These are phyloP conservation scores for Drosophila testacea DNA, from an alignment of 2,888 invertebrate genomes.

Conservation along the genomic window DNA sequence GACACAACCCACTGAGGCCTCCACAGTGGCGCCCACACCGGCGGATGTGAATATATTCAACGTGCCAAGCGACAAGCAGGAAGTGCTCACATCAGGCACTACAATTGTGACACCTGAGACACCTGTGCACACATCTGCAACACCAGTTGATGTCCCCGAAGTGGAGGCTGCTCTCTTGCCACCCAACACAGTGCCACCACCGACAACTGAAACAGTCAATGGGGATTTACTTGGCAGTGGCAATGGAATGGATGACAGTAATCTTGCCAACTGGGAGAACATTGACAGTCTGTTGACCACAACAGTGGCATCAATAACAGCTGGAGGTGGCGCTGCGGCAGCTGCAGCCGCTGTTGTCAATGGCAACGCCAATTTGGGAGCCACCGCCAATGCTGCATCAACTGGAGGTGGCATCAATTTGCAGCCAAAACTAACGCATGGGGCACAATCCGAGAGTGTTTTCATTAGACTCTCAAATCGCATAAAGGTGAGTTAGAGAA, in stretches of 20 bases:
- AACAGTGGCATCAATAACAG: conserved; percentile 67
- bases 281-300: conserved; percentile 82
- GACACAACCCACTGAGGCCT: conserved; percentile 5
- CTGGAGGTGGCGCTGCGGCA: conserved; percentile 57
- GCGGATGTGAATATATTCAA: conserved; percentile 72
- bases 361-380: conserved; percentile 56
- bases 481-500: conserved; percentile 90
- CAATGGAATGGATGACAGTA: conserved; percentile 55
- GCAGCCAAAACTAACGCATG: conserved; percentile 80
- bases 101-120: conserved; percentile 5
- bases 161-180: conserved; percentile 20
- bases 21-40: conserved; percentile 30
- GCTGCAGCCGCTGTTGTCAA: conserved; percentile 70
- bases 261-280: conserved; percentile 80
- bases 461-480: conserved; percentile 97
- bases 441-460: conserved; percentile 95
- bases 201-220: conserved; percentile 17
- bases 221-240: conserved; percentile 53
- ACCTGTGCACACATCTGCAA: background rate
- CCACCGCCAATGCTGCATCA: conserved; percentile 26
- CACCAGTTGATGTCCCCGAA: conserved; percentile 29
- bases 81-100: conserved; percentile 31
- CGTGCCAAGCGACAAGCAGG: conserved; percentile 45
- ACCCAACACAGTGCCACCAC: conserved; percentile 18
- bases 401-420: conserved; percentile 49